Evolutionary conservation across 2,888 invertebrate genomes (phyloP).

Genomic region (Halictus ligatus): DNA sequence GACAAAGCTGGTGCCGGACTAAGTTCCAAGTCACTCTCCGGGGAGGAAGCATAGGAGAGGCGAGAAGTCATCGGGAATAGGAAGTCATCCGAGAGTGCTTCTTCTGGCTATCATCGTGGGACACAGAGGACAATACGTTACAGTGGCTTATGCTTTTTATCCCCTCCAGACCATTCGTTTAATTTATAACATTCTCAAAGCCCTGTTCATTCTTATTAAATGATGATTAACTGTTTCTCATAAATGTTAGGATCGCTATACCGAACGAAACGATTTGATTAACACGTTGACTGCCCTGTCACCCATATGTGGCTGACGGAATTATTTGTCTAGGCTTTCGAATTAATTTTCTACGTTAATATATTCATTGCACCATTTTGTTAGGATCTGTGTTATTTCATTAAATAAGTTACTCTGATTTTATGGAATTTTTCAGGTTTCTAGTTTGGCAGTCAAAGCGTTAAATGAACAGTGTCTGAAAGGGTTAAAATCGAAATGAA

Average conservation of each 20-base stretch:
- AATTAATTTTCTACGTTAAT: too few relatives aligned
- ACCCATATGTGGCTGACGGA: too few relatives aligned
- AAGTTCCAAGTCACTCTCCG: constrained; percentile 97
- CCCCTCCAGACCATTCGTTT: constrained; percentile 58
- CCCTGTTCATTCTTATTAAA: neutral
- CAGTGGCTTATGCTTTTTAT: constrained; percentile 57
- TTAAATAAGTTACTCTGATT: too few relatives aligned
- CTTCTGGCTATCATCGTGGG: constrained; percentile 90
- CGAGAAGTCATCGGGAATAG: constrained; percentile 99
- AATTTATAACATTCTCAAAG: neutral
- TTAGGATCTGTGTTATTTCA: too few relatives aligned
- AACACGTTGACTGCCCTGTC: too few relatives aligned
- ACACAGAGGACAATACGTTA: constrained; percentile 80
- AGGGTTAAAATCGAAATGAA: constrained; percentile 47
- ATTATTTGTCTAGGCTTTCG: too few relatives aligned
- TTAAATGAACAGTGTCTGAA: constrained; percentile 26
- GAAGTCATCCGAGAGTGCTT: constrained; percentile 98
- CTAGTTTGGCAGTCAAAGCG: too few relatives aligned
- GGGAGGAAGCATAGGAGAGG: constrained; percentile 97
- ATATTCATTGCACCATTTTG: too few relatives aligned
- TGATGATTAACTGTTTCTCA: neutral
- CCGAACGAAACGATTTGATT: too few relatives aligned
- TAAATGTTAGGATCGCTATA: neutral
- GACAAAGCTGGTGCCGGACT: constrained; percentile 89
- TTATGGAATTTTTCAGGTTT: too few relatives aligned